These are phyloP conservation scores for Brassicogethes aeneus DNA, from an alignment of 2,888 invertebrate species.

Conservation along the genomic window DNA sequence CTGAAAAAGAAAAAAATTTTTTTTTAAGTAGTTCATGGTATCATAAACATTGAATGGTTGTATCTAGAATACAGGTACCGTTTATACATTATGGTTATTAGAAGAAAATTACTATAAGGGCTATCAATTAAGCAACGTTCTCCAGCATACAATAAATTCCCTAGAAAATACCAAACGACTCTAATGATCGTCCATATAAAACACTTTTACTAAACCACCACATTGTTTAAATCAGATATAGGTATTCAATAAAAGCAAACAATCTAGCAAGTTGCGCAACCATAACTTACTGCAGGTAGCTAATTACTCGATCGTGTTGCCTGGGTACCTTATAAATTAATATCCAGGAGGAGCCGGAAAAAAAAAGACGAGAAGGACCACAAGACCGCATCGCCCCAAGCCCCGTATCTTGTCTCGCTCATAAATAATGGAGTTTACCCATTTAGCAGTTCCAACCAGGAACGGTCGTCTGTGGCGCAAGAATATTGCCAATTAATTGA, in stretches of 20 bases:
- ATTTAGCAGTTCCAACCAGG: slow-evolving; percentile 12
- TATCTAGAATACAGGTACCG: too few species aligned
- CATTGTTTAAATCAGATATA: slow-evolving; percentile 19
- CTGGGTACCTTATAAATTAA: slow-evolving; percentile 22
- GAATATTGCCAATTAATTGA: background rate
- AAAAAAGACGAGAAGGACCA: too few species aligned
- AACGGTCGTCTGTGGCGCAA: background rate
- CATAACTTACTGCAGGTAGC: slow-evolving; percentile 20
- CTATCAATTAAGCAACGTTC: too few species aligned
- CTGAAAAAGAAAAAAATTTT: too few species aligned
- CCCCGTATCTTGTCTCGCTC: slow-evolving; percentile 18
- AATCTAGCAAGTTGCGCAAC: slow-evolving; percentile 17
- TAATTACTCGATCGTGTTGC: slow-evolving; percentile 24
- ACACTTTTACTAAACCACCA: too few species aligned
- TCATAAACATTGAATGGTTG: too few species aligned
- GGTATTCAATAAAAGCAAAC: slow-evolving; percentile 20
- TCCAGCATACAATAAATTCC: too few species aligned
- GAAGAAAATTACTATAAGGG: too few species aligned
- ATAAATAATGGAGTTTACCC: slow-evolving; percentile 22
- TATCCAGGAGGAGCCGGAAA: slow-evolving; percentile 9
- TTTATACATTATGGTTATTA: too few species aligned
- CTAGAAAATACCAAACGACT: too few species aligned
- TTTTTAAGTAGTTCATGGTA: too few species aligned
- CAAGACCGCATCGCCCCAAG: slow-evolving; percentile 12
- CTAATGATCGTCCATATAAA: too few species aligned